Evolutionary conservation across 2,113 vertebrate species (phyloP), one percentile per base, ranked within the genome.

Genomic region (Chloropsis hardwickii): DNA sequence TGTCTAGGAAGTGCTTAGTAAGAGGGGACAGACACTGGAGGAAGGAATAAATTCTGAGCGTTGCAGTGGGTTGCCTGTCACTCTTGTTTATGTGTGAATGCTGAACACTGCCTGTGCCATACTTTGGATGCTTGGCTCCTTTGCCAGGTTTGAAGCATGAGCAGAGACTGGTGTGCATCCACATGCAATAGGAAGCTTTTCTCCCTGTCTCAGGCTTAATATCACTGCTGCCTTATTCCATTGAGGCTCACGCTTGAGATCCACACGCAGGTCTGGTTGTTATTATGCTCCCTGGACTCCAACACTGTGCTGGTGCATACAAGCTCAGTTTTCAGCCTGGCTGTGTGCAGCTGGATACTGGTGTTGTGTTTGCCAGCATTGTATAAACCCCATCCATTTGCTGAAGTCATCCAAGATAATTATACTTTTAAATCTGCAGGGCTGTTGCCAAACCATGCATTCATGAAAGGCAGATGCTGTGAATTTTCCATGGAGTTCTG

Each of bases 341-440:
- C n/a, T 91, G 17, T 40, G 48, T 89, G 67, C 86, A 94, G 51
- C 72, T 85, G 88, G 80, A 33, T 96, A 25, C n/a, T 72, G 58
- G 74, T 72, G 70, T 82, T 77, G 42, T 94, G 48, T 85, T 74
- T 81, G 57, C 72, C 95, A 95, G 47, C 67, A 51, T 4, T 82
- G 40, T 81, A 47, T 66, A 95, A 97, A 91, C 22, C 19, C 27
- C n/a, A 79, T 89, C 95, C 69, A 71, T 64, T 78, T 24, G 71
- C 58, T 80, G 72, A 92, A 94, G 81, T 91, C 72, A 78, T 91
- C 51, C 86, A 53, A 93, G 86, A 82, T 86, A 96, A 97, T 94
- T 94, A 78, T 61, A 71, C 76, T 82, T 94, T 83, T 69, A 95
- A 83, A 95, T 86, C 28, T 58, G 11, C 15, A 29, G 24, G 29